Conservation (phyloP, 64 coral and sea anemone species). For the Montipora capricornis region DNA sequence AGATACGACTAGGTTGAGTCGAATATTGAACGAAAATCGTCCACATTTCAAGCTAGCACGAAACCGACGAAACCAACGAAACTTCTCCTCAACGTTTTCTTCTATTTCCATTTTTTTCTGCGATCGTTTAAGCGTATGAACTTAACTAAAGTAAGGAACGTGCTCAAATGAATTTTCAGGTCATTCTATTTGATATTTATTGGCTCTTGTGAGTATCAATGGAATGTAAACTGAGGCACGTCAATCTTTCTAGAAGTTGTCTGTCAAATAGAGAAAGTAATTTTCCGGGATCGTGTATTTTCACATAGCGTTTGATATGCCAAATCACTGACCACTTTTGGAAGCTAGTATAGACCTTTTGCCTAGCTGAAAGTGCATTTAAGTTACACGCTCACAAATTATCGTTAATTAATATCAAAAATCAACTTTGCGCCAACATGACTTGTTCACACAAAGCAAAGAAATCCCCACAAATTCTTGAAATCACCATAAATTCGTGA, state of each 20-base stretch:
- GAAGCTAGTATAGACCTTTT: no score
- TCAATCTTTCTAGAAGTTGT: neutral
- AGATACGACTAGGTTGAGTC: slow-evolving; percentile 31
- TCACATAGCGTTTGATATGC: neutral
- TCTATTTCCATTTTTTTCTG: neutral
- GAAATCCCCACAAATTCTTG: no score
- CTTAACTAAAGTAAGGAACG: neutral
- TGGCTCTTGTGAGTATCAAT: neutral
- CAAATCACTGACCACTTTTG: no score
- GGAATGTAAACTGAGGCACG: neutral
- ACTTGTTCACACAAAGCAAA: no score
- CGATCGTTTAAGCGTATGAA: neutral
- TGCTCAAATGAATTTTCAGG: neutral
- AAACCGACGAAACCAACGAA: neutral
- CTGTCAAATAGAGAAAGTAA: neutral
- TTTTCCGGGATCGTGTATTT: slow-evolving; percentile 27
- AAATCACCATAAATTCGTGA: no score
- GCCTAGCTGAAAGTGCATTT: no score
- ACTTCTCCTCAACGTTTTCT: neutral
- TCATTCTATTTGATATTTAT: neutral
- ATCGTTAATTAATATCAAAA: no score
- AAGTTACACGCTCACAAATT: no score
- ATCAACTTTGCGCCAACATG: no score
- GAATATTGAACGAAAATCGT: neutral
- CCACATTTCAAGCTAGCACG: slow-evolving; percentile 11